phyloP scores from a whole-genome alignment of 2,113 vertebrate species.

The Phrynosoma platyrhinos region DNA sequence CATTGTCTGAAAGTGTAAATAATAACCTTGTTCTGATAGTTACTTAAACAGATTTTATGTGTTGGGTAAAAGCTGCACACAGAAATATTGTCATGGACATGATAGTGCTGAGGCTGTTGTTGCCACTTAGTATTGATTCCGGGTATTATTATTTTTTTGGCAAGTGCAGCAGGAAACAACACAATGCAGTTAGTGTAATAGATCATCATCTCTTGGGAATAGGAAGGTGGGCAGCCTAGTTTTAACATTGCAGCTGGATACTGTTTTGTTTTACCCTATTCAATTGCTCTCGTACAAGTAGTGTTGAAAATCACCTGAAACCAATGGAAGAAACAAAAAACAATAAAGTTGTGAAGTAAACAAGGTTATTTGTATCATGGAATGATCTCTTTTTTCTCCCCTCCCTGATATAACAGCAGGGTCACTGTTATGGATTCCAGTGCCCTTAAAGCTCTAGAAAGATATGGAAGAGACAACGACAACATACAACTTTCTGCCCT shows the following conservation, averaged over 20 bases:
- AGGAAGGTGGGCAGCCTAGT: constrained; percentile 44
- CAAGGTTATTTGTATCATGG: neutral
- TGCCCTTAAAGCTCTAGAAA: neutral
- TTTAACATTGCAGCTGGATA: constrained; percentile 53
- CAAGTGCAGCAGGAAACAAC: constrained; percentile 35
- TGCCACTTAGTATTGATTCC: constrained; percentile 47
- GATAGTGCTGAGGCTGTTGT: constrained; percentile 20
- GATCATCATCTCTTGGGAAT: constrained; percentile 39
- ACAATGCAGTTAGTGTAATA: constrained; percentile 50
- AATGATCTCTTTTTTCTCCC: neutral
- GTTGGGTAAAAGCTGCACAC: constrained; percentile 38
- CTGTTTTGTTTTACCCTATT: constrained; percentile 64
- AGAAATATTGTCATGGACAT: constrained; percentile 53
- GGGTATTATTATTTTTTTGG: neutral
- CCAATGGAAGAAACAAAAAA: constrained; percentile 51
- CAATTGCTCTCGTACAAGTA: constrained; percentile 59
- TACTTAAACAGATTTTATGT: constrained; percentile 45
- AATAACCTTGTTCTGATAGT: constrained; percentile 49
- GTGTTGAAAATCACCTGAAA: constrained; percentile 58
- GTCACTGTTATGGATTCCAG: neutral
- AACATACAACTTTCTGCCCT: neutral
- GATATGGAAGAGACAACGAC: neutral
- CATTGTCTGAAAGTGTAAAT: constrained; percentile 44
- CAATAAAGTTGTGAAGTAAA: constrained; percentile 21
- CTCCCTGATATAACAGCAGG: neutral